Conservation (phyloP, 1,140 invertebrate species). For the Trichoplusia ni region DNA sequence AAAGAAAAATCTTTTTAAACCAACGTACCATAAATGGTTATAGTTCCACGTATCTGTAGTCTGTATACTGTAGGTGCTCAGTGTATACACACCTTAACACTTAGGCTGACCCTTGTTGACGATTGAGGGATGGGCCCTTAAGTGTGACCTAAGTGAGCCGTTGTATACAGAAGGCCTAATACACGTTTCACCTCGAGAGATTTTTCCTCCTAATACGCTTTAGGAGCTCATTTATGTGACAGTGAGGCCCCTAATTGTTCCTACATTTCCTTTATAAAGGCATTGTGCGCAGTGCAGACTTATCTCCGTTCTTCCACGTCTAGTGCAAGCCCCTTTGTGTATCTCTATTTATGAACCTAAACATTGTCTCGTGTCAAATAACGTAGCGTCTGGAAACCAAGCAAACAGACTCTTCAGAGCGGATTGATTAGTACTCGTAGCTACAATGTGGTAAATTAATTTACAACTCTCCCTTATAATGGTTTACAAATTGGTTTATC, state of each 20-base stretch:
- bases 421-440: not conserved
- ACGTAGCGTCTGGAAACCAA: not conserved
- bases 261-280: not conserved
- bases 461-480: slow-evolving; percentile 10
- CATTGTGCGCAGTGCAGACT: not conserved
- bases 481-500: slow-evolving; percentile 18
- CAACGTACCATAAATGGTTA: too few species aligned
- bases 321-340: not conserved
- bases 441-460: too few species aligned
- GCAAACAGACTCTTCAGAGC: not conserved
- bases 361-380: not conserved
- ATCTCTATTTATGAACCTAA: not conserved
- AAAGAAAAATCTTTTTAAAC: too few species aligned
- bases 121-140: slow-evolving; percentile 10
- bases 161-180: slow-evolving; percentile 14
- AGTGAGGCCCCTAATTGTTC: too few species aligned
- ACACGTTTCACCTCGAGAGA: not conserved
- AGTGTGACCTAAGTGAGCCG: slow-evolving; percentile 13
- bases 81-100: not conserved
- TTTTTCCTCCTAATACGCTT: not conserved
- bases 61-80: too few species aligned
- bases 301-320: not conserved
- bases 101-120: slow-evolving; percentile 11
- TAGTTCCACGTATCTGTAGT: too few species aligned
- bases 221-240: too few species aligned